phyloP scores from a whole-genome alignment of 2,113 vertebrate species.

The Tinamus guttatus region DNA sequence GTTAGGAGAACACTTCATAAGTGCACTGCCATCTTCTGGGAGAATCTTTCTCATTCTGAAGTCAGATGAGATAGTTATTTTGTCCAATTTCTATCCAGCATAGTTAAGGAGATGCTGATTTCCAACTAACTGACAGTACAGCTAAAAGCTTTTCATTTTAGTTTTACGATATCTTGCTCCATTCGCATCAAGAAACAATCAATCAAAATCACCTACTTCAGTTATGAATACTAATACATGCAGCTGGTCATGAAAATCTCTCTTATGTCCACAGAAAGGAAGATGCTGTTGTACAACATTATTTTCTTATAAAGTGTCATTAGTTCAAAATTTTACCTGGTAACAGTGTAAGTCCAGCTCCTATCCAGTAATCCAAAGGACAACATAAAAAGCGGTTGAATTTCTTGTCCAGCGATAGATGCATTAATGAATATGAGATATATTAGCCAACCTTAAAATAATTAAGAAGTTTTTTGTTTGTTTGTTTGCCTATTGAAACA shows the following conservation, averaged over 20 bases:
- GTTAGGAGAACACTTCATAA: neutral
- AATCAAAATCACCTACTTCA: neutral
- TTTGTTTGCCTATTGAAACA: neutral
- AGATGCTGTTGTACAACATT: neutral
- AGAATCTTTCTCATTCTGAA: neutral
- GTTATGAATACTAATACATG: neutral
- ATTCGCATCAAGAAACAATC: neutral
- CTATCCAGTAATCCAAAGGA: neutral
- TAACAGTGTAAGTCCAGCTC: neutral
- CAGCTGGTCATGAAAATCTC: neutral
- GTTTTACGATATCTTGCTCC: neutral
- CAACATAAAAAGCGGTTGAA: neutral
- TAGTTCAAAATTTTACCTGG: neutral
- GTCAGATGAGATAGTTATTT: neutral
- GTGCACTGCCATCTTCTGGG: conserved; percentile 62
- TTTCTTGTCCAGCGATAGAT: neutral
- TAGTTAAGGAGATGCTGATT: neutral
- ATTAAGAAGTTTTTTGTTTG: neutral
- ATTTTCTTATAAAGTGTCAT: neutral
- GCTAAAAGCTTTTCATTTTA: neutral
- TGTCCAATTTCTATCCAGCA: neutral
- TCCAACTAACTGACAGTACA: neutral
- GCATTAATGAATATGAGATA: neutral
- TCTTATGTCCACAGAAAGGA: neutral
- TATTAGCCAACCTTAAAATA: neutral